Evolutionary conservation across 2,797 vertebrate species (phyloP).

Genomic region (Podarcis lilfordi): DNA sequence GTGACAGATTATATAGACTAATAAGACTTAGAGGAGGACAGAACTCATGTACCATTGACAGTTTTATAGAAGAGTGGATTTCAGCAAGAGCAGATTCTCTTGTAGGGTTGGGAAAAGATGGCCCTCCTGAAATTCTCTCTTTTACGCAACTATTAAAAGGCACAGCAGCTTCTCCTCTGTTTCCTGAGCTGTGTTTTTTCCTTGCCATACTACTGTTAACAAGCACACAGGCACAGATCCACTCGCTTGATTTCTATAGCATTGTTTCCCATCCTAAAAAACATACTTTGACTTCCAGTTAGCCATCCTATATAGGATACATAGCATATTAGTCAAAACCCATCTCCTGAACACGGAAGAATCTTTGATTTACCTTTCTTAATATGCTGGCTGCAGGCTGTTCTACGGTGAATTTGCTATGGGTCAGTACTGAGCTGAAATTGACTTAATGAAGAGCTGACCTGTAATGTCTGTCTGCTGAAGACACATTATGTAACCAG

Average conservation of each 20-base stretch:
- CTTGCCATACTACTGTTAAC: background rate
- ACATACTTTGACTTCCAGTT: background rate
- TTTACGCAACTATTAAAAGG: background rate
- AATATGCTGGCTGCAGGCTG: background rate
- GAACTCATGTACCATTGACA: background rate
- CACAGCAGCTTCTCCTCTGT: background rate
- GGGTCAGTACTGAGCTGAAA: background rate
- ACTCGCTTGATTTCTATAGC: background rate
- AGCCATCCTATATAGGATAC: background rate
- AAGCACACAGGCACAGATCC: background rate
- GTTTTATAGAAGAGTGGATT: background rate
- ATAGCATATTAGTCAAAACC: background rate
- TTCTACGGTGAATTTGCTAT: background rate
- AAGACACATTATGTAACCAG: background rate
- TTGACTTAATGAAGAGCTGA: slow-evolving; percentile 15
- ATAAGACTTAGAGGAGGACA: background rate
- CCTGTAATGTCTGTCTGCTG: background rate
- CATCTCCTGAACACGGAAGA: background rate
- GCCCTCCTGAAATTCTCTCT: background rate
- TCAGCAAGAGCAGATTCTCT: background rate
- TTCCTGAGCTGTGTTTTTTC: background rate
- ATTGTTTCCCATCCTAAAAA: slow-evolving; percentile 1
- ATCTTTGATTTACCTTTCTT: background rate
- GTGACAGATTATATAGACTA: background rate
- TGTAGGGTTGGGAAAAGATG: background rate